phyloP scores from a whole-genome alignment of 2,113 vertebrate genomes.

The Motacilla tschutschensis region DNA sequence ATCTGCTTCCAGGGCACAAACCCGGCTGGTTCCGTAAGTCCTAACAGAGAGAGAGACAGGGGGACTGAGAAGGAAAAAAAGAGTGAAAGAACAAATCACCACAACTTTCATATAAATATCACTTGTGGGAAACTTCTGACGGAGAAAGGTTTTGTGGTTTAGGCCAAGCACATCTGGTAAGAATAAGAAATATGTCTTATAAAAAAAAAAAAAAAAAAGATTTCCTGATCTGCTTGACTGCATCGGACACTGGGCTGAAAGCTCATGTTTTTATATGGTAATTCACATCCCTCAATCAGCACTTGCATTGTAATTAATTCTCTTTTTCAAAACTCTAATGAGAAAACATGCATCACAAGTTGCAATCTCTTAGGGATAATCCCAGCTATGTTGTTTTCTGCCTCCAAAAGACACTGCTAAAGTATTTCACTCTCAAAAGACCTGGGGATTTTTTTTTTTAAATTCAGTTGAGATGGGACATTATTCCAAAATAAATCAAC shows the following conservation, averaged over 20 bases:
- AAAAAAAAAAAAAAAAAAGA: background rate
- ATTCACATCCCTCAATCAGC: background rate
- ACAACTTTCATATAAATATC: background rate
- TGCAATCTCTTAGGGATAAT: background rate
- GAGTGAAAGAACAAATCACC: background rate
- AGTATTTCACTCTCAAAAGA: background rate
- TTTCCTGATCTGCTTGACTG: background rate
- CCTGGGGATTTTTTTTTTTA: fast-evolving
- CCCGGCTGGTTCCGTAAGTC: background rate
- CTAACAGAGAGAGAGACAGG: background rate
- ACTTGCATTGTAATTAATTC: background rate
- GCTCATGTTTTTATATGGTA: background rate
- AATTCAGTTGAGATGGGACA: background rate
- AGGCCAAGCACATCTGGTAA: background rate
- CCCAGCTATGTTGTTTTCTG: background rate
- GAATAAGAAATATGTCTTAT: background rate
- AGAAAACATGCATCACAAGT: background rate
- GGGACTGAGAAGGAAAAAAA: background rate
- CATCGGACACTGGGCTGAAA: background rate
- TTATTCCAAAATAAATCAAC: background rate
- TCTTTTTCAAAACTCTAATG: background rate
- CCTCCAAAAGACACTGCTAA: background rate
- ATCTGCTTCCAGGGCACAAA: background rate
- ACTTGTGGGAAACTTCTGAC: background rate
- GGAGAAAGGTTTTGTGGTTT: background rate